Conservation (phyloP, 2,888 invertebrate genomes). For the Galerucella nymphaeae region DNA sequence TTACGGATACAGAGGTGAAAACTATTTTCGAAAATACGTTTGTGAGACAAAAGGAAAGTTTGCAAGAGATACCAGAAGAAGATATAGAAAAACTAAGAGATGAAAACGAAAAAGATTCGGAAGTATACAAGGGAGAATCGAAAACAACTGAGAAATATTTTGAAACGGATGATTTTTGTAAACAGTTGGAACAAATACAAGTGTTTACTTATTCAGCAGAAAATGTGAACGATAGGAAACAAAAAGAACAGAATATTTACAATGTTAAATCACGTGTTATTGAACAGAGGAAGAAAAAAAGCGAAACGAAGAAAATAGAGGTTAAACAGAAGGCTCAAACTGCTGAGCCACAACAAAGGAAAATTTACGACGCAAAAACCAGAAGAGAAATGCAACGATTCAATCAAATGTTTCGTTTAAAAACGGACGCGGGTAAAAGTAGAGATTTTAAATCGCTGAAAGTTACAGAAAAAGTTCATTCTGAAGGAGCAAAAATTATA, state of each 20-base stretch:
- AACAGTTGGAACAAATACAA: background rate
- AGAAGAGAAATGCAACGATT: background rate
- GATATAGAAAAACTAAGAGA: background rate
- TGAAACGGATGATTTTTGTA: background rate
- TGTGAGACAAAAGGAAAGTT: background rate
- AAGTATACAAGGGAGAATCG: background rate
- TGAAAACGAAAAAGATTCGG: background rate
- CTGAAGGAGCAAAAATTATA: background rate
- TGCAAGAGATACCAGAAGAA: conserved; percentile 12
- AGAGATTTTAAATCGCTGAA: background rate
- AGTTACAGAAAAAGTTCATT: background rate
- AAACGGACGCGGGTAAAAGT: background rate
- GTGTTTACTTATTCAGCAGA: background rate
- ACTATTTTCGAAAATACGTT: background rate
- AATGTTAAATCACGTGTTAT: background rate
- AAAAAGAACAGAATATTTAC: background rate
- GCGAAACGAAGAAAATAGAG: too few species aligned
- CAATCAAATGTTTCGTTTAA: background rate
- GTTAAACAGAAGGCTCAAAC: background rate
- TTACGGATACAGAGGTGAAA: conserved; percentile 3
- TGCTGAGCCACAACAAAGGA: background rate
- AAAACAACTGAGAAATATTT: background rate
- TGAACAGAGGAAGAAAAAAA: background rate
- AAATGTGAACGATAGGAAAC: background rate
- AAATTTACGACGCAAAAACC: background rate